Percentiles rank a stretch among this genome's conserved stretches.
These are phyloP conservation scores for Trachythela sp. DNA, from an alignment of 64 coral and sea anemone species.

Conservation along the genomic window DNA sequence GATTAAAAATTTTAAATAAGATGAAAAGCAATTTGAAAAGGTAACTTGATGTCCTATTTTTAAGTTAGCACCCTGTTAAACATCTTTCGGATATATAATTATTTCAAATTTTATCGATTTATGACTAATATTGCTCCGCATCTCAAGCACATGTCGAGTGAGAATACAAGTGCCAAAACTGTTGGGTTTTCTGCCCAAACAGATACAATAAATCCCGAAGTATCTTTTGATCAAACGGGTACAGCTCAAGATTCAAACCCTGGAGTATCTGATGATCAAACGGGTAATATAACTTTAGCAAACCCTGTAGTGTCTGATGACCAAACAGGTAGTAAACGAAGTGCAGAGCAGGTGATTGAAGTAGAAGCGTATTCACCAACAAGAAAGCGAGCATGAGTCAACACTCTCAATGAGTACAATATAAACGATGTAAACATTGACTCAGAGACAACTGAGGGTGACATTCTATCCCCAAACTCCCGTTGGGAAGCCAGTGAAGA, in stretches of 20 bases:
- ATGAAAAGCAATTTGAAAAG: too few relatives aligned
- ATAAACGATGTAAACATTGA: not conserved
- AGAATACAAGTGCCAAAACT: not conserved
- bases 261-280: not conserved
- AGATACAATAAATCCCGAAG: not conserved
- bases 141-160: not conserved
- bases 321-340: constrained; percentile 4
- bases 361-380: not conserved
- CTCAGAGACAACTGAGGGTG: not conserved
- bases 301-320: constrained; percentile 12
- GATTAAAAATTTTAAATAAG: too few relatives aligned
- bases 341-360: not conserved
- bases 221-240: constrained; percentile 22
- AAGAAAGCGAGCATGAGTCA: not conserved
- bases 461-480: constrained; percentile 29
- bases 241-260: not conserved
- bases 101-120: too few relatives aligned
- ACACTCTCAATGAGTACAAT: not conserved
- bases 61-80: too few relatives aligned
- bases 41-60: too few relatives aligned
- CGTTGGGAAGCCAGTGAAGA: constrained; percentile 59
- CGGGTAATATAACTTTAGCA: not conserved
- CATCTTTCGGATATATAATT: too few relatives aligned
- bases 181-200: constrained; percentile 19
- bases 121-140: constrained; percentile 31